Conservation (phyloP, 2,888 invertebrate species). For the Muscina levida region DNA sequence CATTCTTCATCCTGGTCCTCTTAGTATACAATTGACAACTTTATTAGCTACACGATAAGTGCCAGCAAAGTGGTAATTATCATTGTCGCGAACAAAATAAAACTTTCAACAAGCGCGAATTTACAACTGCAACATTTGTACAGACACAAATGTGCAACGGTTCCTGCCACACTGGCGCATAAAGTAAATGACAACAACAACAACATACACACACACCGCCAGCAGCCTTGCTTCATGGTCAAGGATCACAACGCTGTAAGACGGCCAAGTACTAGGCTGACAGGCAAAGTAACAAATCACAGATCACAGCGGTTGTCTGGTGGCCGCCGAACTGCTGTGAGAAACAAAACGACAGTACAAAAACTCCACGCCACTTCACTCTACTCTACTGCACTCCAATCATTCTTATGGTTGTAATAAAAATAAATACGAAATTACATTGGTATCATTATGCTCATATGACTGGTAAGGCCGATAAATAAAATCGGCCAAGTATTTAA, state of each 20-base stretch:
- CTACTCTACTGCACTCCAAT: too few species aligned
- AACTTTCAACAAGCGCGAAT: constrained; percentile 57
- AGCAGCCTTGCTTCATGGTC: constrained; percentile 14
- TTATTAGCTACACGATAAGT: constrained; percentile 43
- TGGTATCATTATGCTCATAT: background rate
- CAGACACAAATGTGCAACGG: background rate
- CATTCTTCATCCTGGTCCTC: background rate
- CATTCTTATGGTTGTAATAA: constrained; percentile 49
- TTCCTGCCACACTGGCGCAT: background rate
- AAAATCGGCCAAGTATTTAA: background rate
- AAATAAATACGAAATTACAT: constrained; percentile 48
- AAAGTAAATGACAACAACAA: background rate
- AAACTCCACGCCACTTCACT: too few species aligned
- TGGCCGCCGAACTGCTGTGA: too few species aligned
- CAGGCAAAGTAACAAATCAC: constrained; percentile 20
- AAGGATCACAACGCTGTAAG: constrained; percentile 36
- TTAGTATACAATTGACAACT: constrained; percentile 1
- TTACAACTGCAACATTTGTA: background rate
- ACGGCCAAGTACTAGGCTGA: background rate
- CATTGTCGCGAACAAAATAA: constrained; percentile 55
- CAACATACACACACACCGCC: background rate
- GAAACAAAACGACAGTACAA: too few species aligned
- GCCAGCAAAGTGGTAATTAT: constrained; percentile 60
- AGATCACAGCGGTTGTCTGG: constrained; percentile 55
- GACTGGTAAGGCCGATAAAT: background rate